Evolutionary conservation across 2,888 invertebrate species (phyloP), one percentile per base, ranked within the genome.

Genomic region (Acleris laterana): DNA sequence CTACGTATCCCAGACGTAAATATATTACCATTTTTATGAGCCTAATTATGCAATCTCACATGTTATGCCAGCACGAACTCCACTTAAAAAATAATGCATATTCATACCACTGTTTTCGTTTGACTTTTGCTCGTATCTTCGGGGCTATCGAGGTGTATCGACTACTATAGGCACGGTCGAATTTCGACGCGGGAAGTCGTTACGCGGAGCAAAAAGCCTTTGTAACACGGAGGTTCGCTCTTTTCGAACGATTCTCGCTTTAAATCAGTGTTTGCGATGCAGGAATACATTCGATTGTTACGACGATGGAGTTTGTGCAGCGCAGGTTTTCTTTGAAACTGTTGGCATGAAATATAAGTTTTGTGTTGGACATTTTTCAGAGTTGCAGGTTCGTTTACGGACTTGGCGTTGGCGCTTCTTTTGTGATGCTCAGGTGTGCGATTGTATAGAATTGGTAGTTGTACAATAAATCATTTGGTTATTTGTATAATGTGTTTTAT

Each of bases 231-330:
- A 28, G 62, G 53, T 55, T 52, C 63, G 38, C 59, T 51, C 59
- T 64, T 58, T 61, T 46, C 57, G 57, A 57, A n/a, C 60, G 55
- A 60, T 61, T 65, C 65, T 61, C 65, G 60, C 50, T 65, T 65
- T 65, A 65, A 65, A 65, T 61, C 65, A 61, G 65, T 65, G 60
- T 65, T 65, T 65, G 65, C 65, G 55, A 65, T 65, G 55, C 56
- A 61, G 50, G 60, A 61, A 65, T 61, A 65, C 60, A 61, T 55
- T 56, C 65, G 60, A 65, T 65, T 65, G 65, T 65, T 56, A 56
- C 59, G 52, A 53, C 56, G 57, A n/a, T 17, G 46, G 25, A 55
- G 65, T 57, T 46, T 22, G 44, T 51, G 60, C 60, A 50, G 50
- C 49, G 56, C 56, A 42, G 65, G 65, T 50, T 65, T 60, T 48